A percentile compares a stretch with the other conserved stretches of the same genome.
These are phyloP conservation scores for Sinocyclocheilus anshuiensis DNA, from an alignment of 2,113 vertebrate genomes.

Conservation along the genomic window DNA sequence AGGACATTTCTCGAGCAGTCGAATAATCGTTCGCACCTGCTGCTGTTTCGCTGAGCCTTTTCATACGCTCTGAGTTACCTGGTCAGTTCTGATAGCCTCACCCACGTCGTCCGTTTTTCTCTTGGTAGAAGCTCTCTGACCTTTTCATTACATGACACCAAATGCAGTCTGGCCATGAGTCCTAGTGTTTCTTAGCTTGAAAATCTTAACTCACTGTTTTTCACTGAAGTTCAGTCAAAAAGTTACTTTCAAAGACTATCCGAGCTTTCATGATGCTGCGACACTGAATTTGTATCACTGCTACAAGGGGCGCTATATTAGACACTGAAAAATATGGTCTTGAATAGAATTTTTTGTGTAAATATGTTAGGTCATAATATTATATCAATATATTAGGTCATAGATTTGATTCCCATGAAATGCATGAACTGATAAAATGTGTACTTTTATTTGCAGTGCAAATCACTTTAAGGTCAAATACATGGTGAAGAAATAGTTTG, in stretches of 20 bases:
- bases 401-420: not conserved
- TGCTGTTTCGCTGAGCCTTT: not conserved
- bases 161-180: not conserved
- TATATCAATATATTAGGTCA: too few relatives aligned
- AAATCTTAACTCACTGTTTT: not conserved
- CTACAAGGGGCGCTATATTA: not conserved
- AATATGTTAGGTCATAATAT: too few relatives aligned
- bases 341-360: not conserved
- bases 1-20: not conserved
- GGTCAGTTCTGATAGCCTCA: slow-evolving; percentile 12
- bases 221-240: not conserved
- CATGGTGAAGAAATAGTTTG: too few relatives aligned
- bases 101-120: not conserved
- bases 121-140: not conserved
- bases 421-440: not conserved
- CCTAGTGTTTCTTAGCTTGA: not conserved
- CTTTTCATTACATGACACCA: not conserved
- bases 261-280: not conserved
- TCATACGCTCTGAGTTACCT: not conserved
- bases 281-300: not conserved
- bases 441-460: not conserved
- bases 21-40: slow-evolving; percentile 16
- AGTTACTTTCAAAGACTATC: not conserved
- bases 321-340: not conserved
- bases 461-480: not conserved